phyloP scores from a whole-genome alignment of 2,888 invertebrate species.

The Leptinotarsa rubiginosa region DNA sequence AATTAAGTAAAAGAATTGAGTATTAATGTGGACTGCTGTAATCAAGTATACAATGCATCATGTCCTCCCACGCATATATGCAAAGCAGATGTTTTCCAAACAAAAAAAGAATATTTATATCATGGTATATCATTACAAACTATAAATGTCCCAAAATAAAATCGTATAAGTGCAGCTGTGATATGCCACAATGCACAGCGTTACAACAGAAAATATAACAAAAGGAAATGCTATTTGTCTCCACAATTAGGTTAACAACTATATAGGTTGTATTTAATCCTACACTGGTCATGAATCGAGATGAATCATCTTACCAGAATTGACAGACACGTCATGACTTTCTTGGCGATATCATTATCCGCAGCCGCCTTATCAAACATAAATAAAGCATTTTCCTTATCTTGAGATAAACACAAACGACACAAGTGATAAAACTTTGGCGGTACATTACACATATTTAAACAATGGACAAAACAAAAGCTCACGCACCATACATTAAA shows the following conservation, averaged over 20 bases:
- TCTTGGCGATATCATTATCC: conserved; percentile 71
- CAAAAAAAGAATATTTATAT: conserved; percentile 62
- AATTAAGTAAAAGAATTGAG: conserved; percentile 31
- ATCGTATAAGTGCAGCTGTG: conserved; percentile 58
- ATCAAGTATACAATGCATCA: conserved; percentile 59
- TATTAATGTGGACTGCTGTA: conserved; percentile 56
- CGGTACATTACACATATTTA: conserved; percentile 89
- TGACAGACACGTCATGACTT: conserved; percentile 82
- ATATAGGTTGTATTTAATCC: neutral
- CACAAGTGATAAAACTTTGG: conserved; percentile 93
- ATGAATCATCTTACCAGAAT: conserved; percentile 77
- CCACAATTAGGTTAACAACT: conserved; percentile 51
- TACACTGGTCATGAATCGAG: conserved; percentile 37
- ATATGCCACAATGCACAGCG: conserved; percentile 48
- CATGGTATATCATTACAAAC: conserved; percentile 49
- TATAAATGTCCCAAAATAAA: conserved; percentile 55
- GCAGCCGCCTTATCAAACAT: conserved; percentile 82
- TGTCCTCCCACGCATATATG: conserved; percentile 51
- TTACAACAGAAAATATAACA: conserved; percentile 47
- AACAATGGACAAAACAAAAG: conserved; percentile 63
- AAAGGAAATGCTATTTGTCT: conserved; percentile 40
- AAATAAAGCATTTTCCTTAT: conserved; percentile 75
- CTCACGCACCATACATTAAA: conserved; percentile 63
- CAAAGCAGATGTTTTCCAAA: conserved; percentile 57
- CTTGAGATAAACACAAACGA: conserved; percentile 88